Base-by-base conservation (phyloP, 2,113 vertebrate genomes). In the Leiothrix lutea region DNA sequence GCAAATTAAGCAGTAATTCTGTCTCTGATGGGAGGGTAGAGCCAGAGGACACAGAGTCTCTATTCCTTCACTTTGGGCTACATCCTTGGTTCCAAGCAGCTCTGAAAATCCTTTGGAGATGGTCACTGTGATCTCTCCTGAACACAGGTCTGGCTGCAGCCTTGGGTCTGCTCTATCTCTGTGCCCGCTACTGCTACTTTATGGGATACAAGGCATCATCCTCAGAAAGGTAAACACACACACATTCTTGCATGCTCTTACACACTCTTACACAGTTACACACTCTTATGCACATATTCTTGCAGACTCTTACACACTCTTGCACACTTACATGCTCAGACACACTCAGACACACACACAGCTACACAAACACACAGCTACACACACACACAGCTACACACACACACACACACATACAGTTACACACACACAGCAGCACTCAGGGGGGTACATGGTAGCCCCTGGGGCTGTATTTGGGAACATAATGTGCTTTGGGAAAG, bases 141-240 rank as follows among this genome's bases (percentile, higher is more conserved):
- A 78, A 45, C 40, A 45, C 95, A 99, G 99, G 97, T 42, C 28
- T 98, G n/a, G 98, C 99, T 26, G 97, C 98, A 6, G 24, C 98
- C 57, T 98, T 98, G 22, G 99, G 99, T 6, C 58, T 99, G 24
- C 80, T 98, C 18, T 99, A 99, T 60, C 89, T 99, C 26, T 98
- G 90, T 1, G 94, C 87, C 58, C 98, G 99, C 9, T 97, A 98
- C 86, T 94, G 81, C n/a, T 99, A 99, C 96, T 99, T 99, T 40
- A 88, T 56, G 21, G 98, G 99, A 36, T 99, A 99, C 35, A 90
- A 97, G 2, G 18, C 95, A 75, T 99, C 98, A 0, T 80, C 98
- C 12, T 96, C 97, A 29, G 96, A 97, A 71, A 98, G 99, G 99
- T 99, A 97, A 96, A 48, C 4, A 93, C 21, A 21, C 56, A 33